phyloP scores from a whole-genome alignment of 2,797 vertebrate genomes.

The Eulemur rubriventer region DNA sequence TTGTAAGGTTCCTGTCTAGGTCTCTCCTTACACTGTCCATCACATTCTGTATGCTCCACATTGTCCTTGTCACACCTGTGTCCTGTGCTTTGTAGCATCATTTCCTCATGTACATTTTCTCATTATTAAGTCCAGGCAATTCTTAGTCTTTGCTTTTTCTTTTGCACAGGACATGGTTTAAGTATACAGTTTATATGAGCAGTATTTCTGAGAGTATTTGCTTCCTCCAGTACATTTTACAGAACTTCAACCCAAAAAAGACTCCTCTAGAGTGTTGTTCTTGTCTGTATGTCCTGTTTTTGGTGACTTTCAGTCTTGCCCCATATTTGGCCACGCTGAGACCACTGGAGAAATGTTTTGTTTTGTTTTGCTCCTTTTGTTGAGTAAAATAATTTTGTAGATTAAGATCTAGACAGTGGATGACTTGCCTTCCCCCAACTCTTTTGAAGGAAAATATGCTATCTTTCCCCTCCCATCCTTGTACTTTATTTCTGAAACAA shows the following conservation, averaged over 20 bases:
- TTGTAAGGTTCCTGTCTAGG: not conserved
- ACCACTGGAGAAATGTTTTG: not conserved
- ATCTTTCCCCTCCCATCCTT: not conserved
- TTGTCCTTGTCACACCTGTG: not conserved
- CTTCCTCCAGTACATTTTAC: not conserved
- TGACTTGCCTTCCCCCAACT: not conserved
- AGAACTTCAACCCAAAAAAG: not conserved
- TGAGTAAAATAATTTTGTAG: not conserved
- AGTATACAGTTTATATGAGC: not conserved
- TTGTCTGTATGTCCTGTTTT: not conserved
- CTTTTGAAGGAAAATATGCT: not conserved
- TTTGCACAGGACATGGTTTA: not conserved
- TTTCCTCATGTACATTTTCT: not conserved
- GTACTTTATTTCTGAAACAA: conserved; percentile 34
- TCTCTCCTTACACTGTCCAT: not conserved
- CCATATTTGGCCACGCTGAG: not conserved
- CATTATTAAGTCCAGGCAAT: not conserved
- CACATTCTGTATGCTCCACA: not conserved
- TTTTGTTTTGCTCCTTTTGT: not conserved
- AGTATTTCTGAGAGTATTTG: not conserved
- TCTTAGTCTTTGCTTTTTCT: not conserved
- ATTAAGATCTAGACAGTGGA: not conserved
- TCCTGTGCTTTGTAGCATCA: not conserved
- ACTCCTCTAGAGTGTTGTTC: not conserved
- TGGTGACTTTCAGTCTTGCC: not conserved